A percentile compares a stretch with the other conserved stretches of the same genome.
Conservation (phyloP, 92 coral and sea anemone genomes). For the Palythoa heliodiscus region DNA sequence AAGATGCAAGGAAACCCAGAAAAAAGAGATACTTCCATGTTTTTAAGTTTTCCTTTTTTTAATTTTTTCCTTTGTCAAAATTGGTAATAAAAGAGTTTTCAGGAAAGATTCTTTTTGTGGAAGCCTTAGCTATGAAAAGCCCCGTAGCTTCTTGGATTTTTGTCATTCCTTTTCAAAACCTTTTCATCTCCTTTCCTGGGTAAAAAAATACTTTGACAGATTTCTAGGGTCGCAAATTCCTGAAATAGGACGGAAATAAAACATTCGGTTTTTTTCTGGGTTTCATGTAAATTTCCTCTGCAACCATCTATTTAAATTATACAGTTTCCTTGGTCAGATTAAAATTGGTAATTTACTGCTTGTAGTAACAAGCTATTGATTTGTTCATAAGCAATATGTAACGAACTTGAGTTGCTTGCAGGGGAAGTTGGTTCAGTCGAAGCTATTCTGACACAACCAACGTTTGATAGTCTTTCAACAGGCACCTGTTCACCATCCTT, state of each 20-base stretch:
- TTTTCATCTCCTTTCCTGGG: not conserved
- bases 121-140: not conserved
- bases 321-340: too few species aligned
- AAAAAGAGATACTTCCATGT: not conserved
- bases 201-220: too few species aligned
- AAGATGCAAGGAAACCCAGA: not conserved
- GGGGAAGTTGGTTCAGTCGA: not conserved
- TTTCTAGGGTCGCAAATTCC: not conserved
- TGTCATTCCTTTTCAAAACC: not conserved
- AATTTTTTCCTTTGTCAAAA: not conserved
- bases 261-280: not conserved
- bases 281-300: not conserved
- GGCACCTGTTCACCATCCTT: conserved; percentile 32
- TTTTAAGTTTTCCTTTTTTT: not conserved
- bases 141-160: not conserved
- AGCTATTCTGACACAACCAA: conserved; percentile 36
- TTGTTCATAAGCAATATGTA: not conserved
- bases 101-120: not conserved
- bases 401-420: not conserved
- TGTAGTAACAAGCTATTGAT: not conserved
- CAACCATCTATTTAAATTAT: not conserved
- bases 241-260: not conserved
- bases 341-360: not conserved
- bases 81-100: too few species aligned
- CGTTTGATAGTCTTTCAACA: conserved; percentile 48